Base-by-base conservation (phyloP, 2,113 vertebrate genomes). In the Melanerpes formicivorus region DNA sequence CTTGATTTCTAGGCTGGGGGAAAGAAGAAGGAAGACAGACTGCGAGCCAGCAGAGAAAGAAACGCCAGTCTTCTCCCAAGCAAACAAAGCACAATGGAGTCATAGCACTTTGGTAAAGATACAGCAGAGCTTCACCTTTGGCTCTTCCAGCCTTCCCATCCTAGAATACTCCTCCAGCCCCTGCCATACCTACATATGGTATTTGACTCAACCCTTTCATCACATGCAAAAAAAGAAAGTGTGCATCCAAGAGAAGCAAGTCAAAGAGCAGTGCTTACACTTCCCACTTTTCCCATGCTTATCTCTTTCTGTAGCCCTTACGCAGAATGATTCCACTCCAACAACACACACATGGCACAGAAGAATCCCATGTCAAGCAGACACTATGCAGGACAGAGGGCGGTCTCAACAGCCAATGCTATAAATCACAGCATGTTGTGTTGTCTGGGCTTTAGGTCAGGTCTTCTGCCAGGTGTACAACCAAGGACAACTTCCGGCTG, bases 351-450 rank as follows among this genome's bases (percentile, higher is more conserved):
- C 1, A 0, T 6, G 56, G 71, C 11, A 14, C 14, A 40, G n/a
- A 11, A 25, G 44, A 87, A 42, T 32, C 64, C 56, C n/a, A 11
- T 1, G 0, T 25, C 46, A 76, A 65, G 64, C 0, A 6, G 29
- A 50, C 76, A 64, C 37, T 9, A 73, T 0, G 0, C 44, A 62
- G 79, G 37, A 75, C 14, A n/a, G 63, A 48, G 27, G 0, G 0
- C 1, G 22, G 55, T 22, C 5, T 3, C 0, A 1, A 42, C 22
- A 82, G 40, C 23, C 71, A 80, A 0, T 1, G 4, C 18, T 66
- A 1, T 5, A 21, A 75, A 34, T n/a, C 55, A 69, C 22, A 73
- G 64, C 30, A 70, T 0, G 0, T 9, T 66, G 40, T 15, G 37
- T 15, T 67, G 48, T 32, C 29, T 30, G 52, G 34, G 32, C 1